Conservation (phyloP, 2,113 vertebrate species). For the Microtus richardsoni region DNA sequence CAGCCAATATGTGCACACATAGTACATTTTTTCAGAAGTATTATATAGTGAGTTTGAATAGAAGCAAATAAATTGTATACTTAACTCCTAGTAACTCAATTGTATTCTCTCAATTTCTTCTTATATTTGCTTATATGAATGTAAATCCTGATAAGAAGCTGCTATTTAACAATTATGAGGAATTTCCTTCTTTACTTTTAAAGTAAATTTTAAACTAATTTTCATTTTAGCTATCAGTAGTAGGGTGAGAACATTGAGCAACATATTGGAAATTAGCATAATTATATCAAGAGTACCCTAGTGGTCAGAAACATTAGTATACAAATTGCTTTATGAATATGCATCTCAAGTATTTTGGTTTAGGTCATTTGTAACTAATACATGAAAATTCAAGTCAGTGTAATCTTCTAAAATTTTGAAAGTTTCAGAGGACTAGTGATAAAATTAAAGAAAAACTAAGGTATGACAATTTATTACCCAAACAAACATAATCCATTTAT, state of each 20-base stretch:
- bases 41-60: conserved; percentile 12
- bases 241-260: conserved; percentile 70
- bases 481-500: background rate
- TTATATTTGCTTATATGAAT: conserved; percentile 34
- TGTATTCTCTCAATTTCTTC: background rate
- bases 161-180: background rate
- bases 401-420: conserved; percentile 38
- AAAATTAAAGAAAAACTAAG: conserved; percentile 11
- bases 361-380: conserved; percentile 77
- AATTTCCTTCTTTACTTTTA: conserved; percentile 68
- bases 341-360: conserved; percentile 76
- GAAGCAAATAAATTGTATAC: conserved; percentile 54
- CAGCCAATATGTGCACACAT: background rate
- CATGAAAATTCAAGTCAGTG: conserved; percentile 53
- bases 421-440: background rate
- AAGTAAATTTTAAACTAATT: conserved; percentile 62
- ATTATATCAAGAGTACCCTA: conserved; percentile 79
- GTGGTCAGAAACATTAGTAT: conserved; percentile 74
- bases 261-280: conserved; percentile 83
- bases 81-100: background rate
- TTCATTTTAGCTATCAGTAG: conserved; percentile 69
- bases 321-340: conserved; percentile 80
- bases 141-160: conserved; percentile 49
- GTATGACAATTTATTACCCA: background rate
- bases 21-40: conserved; percentile 40